Evolutionary conservation across 1,140 invertebrate species (phyloP), one percentile per base, ranked within the genome.

Genomic region (Frieseomelitta varia): DNA sequence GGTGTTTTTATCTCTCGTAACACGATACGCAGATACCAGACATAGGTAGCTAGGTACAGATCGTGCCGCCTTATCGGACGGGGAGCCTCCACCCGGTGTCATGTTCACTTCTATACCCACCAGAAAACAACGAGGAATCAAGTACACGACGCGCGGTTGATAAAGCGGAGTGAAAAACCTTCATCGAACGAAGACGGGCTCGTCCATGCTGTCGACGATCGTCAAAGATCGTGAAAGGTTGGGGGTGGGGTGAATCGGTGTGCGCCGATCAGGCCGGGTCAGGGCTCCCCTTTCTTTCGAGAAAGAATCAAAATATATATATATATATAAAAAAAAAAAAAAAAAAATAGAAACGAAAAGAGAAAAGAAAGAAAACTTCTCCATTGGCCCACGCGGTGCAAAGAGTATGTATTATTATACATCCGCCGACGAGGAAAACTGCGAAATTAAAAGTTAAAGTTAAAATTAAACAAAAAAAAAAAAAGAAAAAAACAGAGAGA

Each of bases 191-290:
- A 77, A 65, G 34, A 85, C n/a, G 34, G 67, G n/a, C 51, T 61
- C 27, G 34, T 58, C 55, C 34, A 68, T 24, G 69, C 11, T 39
- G 47, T 55, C 58, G 67, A 51, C 67, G 47, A 61, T 81, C 74
- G 65, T 67, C 58, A 63, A 72, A 76, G 58, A 61, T 89, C 78
- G 87, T n/a, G n/a, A n/a, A n/a, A n/a, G 79, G 74, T 87, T 65
- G 55, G 67, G 51, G 68, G 17, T 65, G 73, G 39, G 69, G 24
- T 61, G 77, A 79, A 79, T 76, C 55, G 81, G 58, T 89, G 73
- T 91, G 91, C 91, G 92, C 90, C 93, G 90, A 93, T 90, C 94
- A 95, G 93, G 94, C 94, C 94, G 94, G 94, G 93, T 93, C 93
- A 93, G 94, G 94, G 93, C 93, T 94, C 92, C 93, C 92, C 91